These are phyloP conservation scores for Steinernema scapterisci DNA, from an alignment of 2,888 invertebrate genomes.

Conservation along the genomic window DNA sequence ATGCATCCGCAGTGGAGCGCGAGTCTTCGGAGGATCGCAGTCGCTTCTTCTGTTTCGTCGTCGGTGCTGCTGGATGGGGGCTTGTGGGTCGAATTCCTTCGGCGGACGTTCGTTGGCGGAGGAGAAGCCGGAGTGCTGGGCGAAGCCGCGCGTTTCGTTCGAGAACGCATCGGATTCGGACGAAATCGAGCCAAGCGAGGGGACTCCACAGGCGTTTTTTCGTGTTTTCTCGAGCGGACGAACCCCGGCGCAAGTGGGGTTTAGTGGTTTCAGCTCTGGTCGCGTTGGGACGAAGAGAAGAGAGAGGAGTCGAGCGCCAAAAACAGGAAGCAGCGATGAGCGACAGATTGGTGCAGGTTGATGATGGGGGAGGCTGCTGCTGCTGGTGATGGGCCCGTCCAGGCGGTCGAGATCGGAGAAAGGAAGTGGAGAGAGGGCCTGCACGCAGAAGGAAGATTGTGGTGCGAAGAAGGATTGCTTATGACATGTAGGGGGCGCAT, in stretches of 20 bases:
- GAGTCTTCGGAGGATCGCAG: slow-evolving; percentile 4
- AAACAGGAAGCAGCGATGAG: neutral
- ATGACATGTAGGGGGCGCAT: too few relatives aligned
- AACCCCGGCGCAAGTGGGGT: neutral
- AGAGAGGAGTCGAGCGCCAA: slow-evolving; percentile 4
- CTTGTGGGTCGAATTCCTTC: neutral
- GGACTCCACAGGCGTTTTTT: slow-evolving; percentile 15
- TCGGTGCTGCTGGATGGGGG: neutral
- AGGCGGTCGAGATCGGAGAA: too few relatives aligned
- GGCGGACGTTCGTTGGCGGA: neutral
- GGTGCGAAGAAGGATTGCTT: too few relatives aligned
- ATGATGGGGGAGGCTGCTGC: too few relatives aligned
- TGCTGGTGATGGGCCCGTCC: too few relatives aligned
- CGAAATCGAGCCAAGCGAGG: neutral
- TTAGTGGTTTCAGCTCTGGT: neutral
- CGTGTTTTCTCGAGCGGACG: neutral
- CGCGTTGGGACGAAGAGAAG: neutral
- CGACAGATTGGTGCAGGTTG: too few relatives aligned
- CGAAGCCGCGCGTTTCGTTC: slow-evolving; percentile 20
- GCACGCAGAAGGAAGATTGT: too few relatives aligned
- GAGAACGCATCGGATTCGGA: slow-evolving; percentile 23
- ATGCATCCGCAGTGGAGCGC: slow-evolving; percentile 23
- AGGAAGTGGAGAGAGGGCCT: too few relatives aligned
- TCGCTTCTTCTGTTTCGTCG: neutral
- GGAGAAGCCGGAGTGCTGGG: neutral